These are phyloP conservation scores for Pogoniulus pusillus DNA, from an alignment of 2,797 vertebrate genomes.

Conservation along the genomic window DNA sequence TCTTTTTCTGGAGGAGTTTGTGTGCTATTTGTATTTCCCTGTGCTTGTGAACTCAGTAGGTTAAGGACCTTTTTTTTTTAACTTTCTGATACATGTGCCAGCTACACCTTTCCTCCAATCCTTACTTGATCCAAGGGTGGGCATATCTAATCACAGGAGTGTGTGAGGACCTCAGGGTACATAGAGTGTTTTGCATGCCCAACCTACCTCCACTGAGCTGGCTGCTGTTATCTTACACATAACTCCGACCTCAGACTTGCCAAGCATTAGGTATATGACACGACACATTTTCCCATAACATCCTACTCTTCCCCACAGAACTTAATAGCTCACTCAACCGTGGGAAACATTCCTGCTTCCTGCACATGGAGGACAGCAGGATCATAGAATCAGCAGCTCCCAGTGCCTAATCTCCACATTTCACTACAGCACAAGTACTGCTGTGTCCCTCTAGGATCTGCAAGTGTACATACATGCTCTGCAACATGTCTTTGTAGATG, in stretches of 20 bases:
- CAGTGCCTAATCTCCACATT: neutral
- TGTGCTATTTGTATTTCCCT: slow-evolving; percentile 55
- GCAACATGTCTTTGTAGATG: neutral
- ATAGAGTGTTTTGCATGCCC: slow-evolving; percentile 19
- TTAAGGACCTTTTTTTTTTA: neutral
- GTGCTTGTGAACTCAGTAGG: neutral
- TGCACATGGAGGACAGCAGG: neutral
- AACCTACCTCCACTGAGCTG: neutral
- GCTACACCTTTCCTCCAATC: neutral
- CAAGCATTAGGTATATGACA: slow-evolving; percentile 24
- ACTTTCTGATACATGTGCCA: slow-evolving; percentile 26
- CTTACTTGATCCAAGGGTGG: neutral
- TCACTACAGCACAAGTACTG: neutral
- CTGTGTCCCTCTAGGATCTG: neutral
- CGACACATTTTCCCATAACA: slow-evolving; percentile 34
- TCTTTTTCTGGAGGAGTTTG: slow-evolving; percentile 70
- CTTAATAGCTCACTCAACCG: neutral
- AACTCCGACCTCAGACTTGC: slow-evolving; percentile 12
- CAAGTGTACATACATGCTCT: neutral
- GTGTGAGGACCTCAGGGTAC: slow-evolving; percentile 31
- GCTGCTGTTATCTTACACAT: neutral
- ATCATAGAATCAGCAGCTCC: neutral
- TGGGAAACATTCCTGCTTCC: neutral
- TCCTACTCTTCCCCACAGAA: neutral
- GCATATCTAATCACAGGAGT: neutral